Evolutionary conservation across 2,113 vertebrate species (phyloP).

Genomic region (Forbesichthys papilliferus): DNA sequence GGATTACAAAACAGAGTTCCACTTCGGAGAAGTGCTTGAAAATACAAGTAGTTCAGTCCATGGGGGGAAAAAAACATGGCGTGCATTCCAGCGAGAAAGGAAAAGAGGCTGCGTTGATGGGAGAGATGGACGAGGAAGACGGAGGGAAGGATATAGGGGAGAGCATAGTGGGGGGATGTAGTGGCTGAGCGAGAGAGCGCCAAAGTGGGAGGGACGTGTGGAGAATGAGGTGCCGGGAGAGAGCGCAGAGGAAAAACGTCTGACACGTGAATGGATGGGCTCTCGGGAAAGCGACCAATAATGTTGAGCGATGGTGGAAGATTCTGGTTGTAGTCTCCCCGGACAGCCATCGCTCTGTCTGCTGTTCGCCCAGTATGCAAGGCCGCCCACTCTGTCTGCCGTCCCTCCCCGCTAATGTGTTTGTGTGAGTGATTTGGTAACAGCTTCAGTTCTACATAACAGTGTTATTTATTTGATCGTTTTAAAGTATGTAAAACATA

Average conservation of each 20-base stretch:
- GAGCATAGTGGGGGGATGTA: neutral
- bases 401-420: neutral
- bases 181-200: conserved; percentile 8
- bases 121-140: neutral
- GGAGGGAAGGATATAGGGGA: neutral
- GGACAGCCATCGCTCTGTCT: conserved; percentile 20
- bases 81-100: conserved; percentile 1
- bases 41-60: conserved; percentile 18
- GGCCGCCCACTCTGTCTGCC: neutral
- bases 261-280: conserved; percentile 33
- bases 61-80: neutral
- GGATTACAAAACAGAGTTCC: conserved; percentile 19
- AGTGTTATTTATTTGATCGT: too few species aligned
- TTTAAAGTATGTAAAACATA: too few species aligned
- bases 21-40: conserved; percentile 45
- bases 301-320: conserved; percentile 23
- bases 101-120: neutral
- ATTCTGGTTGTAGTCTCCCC: conserved; percentile 23
- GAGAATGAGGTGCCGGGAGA: conserved; percentile 5
- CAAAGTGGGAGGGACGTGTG: conserved; percentile 9
- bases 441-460: too few species aligned
- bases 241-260: conserved; percentile 6
- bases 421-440: neutral
- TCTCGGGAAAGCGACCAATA: conserved; percentile 28
- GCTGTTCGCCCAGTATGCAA: conserved; percentile 16